Percentiles rank a stretch among this genome's conserved stretches.
Conservation (phyloP, 2,888 invertebrate species). For the Leptarthrus brevirostris region DNA sequence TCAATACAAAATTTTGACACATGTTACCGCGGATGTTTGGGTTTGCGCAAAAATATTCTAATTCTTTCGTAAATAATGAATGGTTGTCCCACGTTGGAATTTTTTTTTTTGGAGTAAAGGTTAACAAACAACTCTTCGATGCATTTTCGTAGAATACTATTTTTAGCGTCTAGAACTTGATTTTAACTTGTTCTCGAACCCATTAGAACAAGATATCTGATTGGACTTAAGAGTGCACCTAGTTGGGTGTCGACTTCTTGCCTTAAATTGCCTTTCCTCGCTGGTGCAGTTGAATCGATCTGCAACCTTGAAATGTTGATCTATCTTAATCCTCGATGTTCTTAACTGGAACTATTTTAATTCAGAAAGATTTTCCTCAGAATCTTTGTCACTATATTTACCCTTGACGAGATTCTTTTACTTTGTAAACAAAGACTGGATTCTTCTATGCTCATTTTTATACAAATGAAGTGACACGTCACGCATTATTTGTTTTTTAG, state of each 20-base stretch:
- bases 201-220: neutral
- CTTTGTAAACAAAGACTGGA: neutral
- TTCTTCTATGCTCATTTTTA: neutral
- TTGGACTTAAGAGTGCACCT: neutral
- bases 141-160: slow-evolving; percentile 2
- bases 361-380: neutral
- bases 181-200: too few relatives aligned
- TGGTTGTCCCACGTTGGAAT: too few relatives aligned
- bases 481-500: neutral
- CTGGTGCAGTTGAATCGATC: slow-evolving; percentile 36
- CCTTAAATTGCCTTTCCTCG: neutral
- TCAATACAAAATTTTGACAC: slow-evolving; percentile 37
- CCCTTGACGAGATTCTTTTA: neutral
- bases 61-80: too few relatives aligned
- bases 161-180: too few relatives aligned
- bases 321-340: neutral
- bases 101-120: too few relatives aligned
- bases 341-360: neutral
- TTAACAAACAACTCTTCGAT: neutral
- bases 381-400: neutral
- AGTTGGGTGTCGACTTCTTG: neutral
- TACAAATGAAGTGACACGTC: neutral
- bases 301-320: slow-evolving; percentile 32
- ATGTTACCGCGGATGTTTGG: neutral
- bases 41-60: neutral